Conservation (phyloP, 2,797 vertebrate species). For the Halcyon badia region DNA sequence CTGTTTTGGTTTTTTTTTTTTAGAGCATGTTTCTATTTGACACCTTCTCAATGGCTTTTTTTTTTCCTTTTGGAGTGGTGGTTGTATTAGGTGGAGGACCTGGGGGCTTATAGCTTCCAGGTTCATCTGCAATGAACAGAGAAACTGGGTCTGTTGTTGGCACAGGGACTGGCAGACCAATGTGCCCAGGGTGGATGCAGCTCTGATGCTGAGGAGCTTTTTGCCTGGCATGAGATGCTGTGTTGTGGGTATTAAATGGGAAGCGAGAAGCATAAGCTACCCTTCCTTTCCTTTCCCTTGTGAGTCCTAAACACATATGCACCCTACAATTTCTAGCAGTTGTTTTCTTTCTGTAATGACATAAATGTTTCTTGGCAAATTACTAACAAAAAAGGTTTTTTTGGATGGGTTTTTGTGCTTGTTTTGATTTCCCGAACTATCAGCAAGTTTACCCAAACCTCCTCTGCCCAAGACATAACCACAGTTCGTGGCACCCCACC, state of each 20-base stretch:
- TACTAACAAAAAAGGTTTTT: neutral
- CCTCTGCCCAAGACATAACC: neutral
- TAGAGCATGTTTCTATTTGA: neutral
- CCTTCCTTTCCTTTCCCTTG: neutral
- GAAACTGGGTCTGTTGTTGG: neutral
- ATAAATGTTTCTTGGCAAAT: neutral
- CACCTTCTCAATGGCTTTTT: neutral
- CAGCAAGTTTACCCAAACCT: neutral
- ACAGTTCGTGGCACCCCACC: neutral
- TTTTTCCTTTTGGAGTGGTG: neutral
- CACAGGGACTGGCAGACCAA: neutral
- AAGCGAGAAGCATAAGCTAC: neutral
- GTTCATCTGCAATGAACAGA: neutral
- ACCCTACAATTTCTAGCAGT: neutral
- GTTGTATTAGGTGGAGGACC: neutral
- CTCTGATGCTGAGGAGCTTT: neutral
- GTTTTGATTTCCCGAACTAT: neutral
- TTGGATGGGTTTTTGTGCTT: neutral
- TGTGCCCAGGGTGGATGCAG: neutral
- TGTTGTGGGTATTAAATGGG: neutral
- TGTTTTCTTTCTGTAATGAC: neutral
- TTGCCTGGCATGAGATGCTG: neutral
- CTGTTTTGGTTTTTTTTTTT: neutral
- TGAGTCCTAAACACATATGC: neutral
- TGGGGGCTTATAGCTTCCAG: neutral